A percentile compares a stretch with the other conserved stretches of the same genome.
Evolutionary conservation across 2,888 invertebrate genomes (phyloP).

Genomic region (Amblyteles armatorius): DNA sequence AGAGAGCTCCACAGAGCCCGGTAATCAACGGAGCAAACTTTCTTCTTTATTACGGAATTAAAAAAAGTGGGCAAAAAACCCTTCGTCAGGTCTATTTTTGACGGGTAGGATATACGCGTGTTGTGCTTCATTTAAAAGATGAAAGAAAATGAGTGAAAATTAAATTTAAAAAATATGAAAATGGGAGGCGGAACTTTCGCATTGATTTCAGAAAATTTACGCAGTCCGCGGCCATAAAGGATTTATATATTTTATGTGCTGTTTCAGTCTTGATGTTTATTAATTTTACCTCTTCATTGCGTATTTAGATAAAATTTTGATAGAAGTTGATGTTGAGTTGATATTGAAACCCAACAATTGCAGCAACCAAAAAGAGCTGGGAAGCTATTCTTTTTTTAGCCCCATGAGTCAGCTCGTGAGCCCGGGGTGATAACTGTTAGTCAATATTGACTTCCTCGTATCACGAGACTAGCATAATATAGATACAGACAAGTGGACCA

Average conservation of each 20-base stretch:
- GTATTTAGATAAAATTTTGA: too few relatives aligned
- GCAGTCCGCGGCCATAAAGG: neutral
- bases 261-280: too few relatives aligned
- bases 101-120: slow-evolving; percentile 2
- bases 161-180: neutral
- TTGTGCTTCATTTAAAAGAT: slow-evolving; percentile 6
- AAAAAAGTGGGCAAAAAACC: slow-evolving; percentile 10
- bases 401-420: too few relatives aligned
- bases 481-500: too few relatives aligned
- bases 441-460: too few relatives aligned
- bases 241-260: neutral
- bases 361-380: too few relatives aligned
- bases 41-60: slow-evolving; percentile 45
- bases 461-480: too few relatives aligned
- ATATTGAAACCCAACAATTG: too few relatives aligned
- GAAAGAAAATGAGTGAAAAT: slow-evolving; percentile 4
- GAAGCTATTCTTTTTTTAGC: too few relatives aligned
- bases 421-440: too few relatives aligned
- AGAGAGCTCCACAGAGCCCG: slow-evolving; percentile 26
- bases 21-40: slow-evolving; percentile 63
- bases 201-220: neutral
- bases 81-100: slow-evolving; percentile 33
- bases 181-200: neutral
- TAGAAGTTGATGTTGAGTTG: too few relatives aligned
- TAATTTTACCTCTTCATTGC: too few relatives aligned